phyloP scores from a whole-genome alignment of 2,888 invertebrate genomes.

The Habrosyne pyritoides region DNA sequence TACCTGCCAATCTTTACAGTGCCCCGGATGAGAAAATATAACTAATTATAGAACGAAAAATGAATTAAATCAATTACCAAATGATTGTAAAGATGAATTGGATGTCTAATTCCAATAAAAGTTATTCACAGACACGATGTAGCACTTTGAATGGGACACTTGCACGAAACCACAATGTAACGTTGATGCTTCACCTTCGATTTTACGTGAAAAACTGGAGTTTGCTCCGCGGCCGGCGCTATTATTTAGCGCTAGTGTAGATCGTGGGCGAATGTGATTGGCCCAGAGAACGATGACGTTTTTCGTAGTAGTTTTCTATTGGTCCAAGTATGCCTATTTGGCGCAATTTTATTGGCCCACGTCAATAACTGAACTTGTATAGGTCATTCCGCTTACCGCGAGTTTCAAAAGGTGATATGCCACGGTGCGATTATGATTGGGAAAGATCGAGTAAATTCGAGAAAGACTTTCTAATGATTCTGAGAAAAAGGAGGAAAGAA shows the following conservation, averaged over 20 bases:
- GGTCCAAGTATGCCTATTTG: slow-evolving; percentile 81
- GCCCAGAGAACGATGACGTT: slow-evolving; percentile 73
- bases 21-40: background rate
- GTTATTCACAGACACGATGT: slow-evolving; percentile 63
- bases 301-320: slow-evolving; percentile 59
- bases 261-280: slow-evolving; percentile 85
- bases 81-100: slow-evolving; percentile 30
- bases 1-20: slow-evolving; percentile 12
- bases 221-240: slow-evolving; percentile 70
- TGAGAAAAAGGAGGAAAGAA: too few relatives aligned
- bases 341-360: slow-evolving; percentile 87
- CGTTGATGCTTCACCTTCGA: slow-evolving; percentile 58
- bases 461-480: background rate
- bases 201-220: slow-evolving; percentile 75
- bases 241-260: slow-evolving; percentile 82
- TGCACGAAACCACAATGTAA: slow-evolving; percentile 49
- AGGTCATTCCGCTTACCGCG: slow-evolving; percentile 49
- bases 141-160: slow-evolving; percentile 57
- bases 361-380: slow-evolving; percentile 73
- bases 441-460: background rate
- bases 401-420: slow-evolving; percentile 49
- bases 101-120: slow-evolving; percentile 37
- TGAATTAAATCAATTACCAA: slow-evolving; percentile 47
- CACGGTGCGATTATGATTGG: background rate
- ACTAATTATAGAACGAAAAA: slow-evolving; percentile 9